A percentile compares a stretch with the other conserved stretches of the same genome.
phyloP scores from a whole-genome alignment of 2,797 vertebrate genomes.

The Manis crassicaudata region DNA sequence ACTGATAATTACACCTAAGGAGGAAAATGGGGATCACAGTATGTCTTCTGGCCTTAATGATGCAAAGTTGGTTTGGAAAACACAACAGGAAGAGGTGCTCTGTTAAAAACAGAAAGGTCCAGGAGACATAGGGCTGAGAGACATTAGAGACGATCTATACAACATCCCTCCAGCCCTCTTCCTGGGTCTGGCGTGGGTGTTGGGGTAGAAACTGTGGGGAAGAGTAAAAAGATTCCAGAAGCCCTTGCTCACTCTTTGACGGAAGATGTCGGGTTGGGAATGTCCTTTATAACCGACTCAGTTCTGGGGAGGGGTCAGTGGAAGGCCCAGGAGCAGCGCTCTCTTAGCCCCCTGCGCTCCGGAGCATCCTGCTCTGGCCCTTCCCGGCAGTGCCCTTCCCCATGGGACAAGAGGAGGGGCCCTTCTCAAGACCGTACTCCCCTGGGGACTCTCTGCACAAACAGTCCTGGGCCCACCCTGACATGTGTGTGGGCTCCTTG shows the following conservation, averaged over 20 bases:
- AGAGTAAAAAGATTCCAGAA: not conserved
- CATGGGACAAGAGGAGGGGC: not conserved
- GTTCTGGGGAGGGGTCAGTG: not conserved
- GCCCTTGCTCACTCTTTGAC: not conserved
- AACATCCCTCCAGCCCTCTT: not conserved
- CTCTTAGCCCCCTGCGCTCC: not conserved
- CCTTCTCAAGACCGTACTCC: not conserved
- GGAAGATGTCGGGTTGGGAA: not conserved
- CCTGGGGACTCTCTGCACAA: not conserved
- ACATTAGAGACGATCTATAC: not conserved
- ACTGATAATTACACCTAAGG: not conserved
- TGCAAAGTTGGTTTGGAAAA: not conserved
- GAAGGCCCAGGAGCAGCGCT: not conserved
- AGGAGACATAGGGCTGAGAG: not conserved
- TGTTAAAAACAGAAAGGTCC: conserved; percentile 41
- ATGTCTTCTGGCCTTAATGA: not conserved
- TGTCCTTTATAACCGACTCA: not conserved
- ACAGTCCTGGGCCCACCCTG: no score
- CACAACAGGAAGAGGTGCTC: not conserved
- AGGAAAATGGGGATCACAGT: not conserved
- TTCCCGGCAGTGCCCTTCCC: not conserved
- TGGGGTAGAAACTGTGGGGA: not conserved
- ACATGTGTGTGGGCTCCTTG: not conserved
- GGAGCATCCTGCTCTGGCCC: not conserved
- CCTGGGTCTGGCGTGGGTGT: not conserved